These are phyloP conservation scores for Tolmerus cingulatus DNA, from an alignment of 2,888 invertebrate genomes.

Conservation along the genomic window DNA sequence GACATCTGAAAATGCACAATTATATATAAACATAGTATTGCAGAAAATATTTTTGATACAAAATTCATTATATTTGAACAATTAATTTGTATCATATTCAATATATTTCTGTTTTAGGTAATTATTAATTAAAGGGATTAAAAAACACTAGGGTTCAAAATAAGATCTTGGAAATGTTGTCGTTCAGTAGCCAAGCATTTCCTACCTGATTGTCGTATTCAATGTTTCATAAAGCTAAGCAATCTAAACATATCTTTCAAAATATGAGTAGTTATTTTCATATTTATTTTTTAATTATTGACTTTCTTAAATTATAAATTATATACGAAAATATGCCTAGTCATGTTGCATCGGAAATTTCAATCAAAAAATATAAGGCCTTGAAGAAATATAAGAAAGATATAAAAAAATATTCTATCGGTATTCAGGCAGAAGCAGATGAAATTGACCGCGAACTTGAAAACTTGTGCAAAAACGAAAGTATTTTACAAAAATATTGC, in stretches of 20 bases:
- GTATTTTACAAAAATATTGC: background rate
- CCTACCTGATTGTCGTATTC: background rate
- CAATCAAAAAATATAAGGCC: background rate
- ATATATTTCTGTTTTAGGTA: no score
- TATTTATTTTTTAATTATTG: background rate
- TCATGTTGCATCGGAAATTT: background rate
- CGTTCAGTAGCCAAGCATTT: background rate
- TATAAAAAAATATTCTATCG: constrained; percentile 31
- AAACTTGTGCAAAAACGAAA: background rate
- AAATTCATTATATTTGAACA: background rate
- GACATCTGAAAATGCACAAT: background rate
- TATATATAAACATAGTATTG: no score
- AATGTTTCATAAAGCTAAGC: background rate
- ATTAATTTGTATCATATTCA: no score
- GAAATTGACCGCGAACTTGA: constrained; percentile 40
- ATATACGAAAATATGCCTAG: background rate
- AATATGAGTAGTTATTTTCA: no score
- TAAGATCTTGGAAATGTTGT: background rate
- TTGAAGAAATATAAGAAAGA: background rate
- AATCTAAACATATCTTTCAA: background rate
- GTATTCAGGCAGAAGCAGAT: constrained; percentile 14
- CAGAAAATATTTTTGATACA: background rate
- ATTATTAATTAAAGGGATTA: background rate
- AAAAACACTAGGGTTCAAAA: background rate
- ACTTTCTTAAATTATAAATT: background rate